Evolutionary conservation across 2,888 invertebrate species (phyloP), one percentile per base, ranked within the genome.

Genomic region (Melinopterus prodromus): DNA sequence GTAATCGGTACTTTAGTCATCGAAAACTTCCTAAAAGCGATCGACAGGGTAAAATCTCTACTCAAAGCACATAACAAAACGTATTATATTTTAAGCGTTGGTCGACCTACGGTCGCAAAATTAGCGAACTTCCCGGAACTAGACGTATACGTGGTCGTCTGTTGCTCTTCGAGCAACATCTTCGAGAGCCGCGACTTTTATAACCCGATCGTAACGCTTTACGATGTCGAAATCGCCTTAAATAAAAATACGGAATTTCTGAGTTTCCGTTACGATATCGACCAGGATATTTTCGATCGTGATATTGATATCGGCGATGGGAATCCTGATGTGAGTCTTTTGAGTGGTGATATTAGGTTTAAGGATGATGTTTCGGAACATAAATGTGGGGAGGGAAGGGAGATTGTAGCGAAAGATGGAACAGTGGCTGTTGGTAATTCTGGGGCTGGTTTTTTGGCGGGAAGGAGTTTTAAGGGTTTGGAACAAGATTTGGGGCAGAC

Each of bases 91-190:
- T 93, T 99, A 79, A 96, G 96, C 35, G 96, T 99, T 78, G 99
- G 99, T 6, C 98, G 98, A 88, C 95, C 98, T 3, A 99, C 97
- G 90, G 95, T 96, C 12, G 95, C 97, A 0, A 99, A 99, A 89
- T 90, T 99, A 81, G 98, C 98, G 0, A 99, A 99, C 90, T 98
- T 99, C 88, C 94, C 95, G 79, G 97, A 97, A 93, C 95, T 99
- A 82, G 98, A 99, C 86, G 93, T 96, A 71, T 99, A 97, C 90
- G 96, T 98, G 0, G 92, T 97, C 85, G 93, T 99, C 77, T 95
- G 98, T 0, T 99, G 99, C 87, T 94, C 98, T 2, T 97, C 98
- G 89, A 98, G 96, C 86, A 94, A 96, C 82, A 91, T 98, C 70
- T 94, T 95, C 86, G 95, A 95, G 86, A 94, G 93, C 76, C 92